A percentile compares a stretch with the other conserved stretches of the same genome.
phyloP scores from a whole-genome alignment of 35 echinoderm and acorn worm species.

The Chiridota heheva region DNA sequence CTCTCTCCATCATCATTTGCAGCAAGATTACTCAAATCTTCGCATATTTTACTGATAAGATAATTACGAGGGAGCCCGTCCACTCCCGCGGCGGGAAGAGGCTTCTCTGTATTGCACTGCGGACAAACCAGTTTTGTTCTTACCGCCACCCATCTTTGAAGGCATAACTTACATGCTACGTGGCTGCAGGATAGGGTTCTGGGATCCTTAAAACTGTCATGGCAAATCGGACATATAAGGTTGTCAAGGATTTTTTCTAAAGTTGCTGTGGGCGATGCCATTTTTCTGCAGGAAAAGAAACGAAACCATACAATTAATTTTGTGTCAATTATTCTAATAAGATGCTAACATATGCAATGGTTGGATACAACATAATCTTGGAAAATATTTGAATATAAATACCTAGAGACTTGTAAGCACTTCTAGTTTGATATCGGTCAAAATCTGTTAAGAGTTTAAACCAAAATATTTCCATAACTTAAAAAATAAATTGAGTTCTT shows the following conservation, averaged over 20 bases:
- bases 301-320: too few species aligned
- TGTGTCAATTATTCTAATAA: too few species aligned
- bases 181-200: constrained; percentile 43
- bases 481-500: too few species aligned
- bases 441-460: too few species aligned
- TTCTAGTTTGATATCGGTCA: too few species aligned
- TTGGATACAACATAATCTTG: too few species aligned
- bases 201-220: constrained; percentile 22
- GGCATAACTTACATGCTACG: constrained; percentile 27
- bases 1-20: constrained; percentile 16
- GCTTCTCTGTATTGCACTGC: constrained; percentile 38
- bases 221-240: constrained; percentile 41
- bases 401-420: too few species aligned
- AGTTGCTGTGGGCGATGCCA: constrained; percentile 32
- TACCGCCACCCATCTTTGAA: constrained; percentile 36
- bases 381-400: too few species aligned
- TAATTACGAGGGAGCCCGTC: constrained; percentile 28
- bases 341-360: too few species aligned
- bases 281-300: constrained; percentile 5
- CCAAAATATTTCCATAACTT: too few species aligned
- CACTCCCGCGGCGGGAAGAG: constrained; percentile 18
- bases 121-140: constrained; percentile 31
- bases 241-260: constrained; percentile 37
- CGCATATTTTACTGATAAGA: constrained; percentile 21
- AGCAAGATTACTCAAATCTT: constrained; percentile 31